Base-by-base conservation (phyloP, 1,140 invertebrate genomes). In the Diabrotica undecimpunctata region DNA sequence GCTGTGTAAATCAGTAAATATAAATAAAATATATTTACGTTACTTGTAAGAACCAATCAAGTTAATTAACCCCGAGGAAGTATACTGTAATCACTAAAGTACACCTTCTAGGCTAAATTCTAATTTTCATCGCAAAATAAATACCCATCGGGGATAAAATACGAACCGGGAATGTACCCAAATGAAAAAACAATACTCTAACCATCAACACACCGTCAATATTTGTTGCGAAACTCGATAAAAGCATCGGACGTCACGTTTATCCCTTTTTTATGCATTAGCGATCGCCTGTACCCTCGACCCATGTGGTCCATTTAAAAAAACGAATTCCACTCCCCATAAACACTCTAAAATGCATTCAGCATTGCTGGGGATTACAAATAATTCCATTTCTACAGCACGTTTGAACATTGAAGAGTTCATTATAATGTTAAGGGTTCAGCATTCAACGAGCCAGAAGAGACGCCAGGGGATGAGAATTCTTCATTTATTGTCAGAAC, bases 361-460 rank as follows among this genome's bases (percentile, higher is more conserved):
- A 14, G 38, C 39, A 52, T 51, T n/a, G 25, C 14, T 25, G 50
- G 59, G 61, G 61, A 62, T 62, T 54, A 54, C 14, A 55, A 62
- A 56, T 62, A 62, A 62, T 39, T 54, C 61, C 53, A 54, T 54
- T 62, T 62, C 12, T 62, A 62, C 52, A 62, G 51, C 52, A 46
- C 54, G 12, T 35, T 62, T 62, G 36, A 41, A 41, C 52, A 41
- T n/a, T 62, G 61, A 56, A 62, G 61, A 62, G 53, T 54, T 62
- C 61, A 62, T 62, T 62, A 62, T 55, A 61, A 53, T 54, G 36
- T 62, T 54, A 54, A 56, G 61, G 61, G 37, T 41, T 62, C 9
- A 56, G 61, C 10, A 54, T 54, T 10, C 35, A 54, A 5, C 13
- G 61, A 62, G 41, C 52, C 52, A 35, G 54, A 62, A 51, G 56